A percentile compares a stretch with the other conserved stretches of the same genome.
These are phyloP conservation scores for Keiferia lycopersicella DNA, from an alignment of 2,888 invertebrate species.

Conservation along the genomic window DNA sequence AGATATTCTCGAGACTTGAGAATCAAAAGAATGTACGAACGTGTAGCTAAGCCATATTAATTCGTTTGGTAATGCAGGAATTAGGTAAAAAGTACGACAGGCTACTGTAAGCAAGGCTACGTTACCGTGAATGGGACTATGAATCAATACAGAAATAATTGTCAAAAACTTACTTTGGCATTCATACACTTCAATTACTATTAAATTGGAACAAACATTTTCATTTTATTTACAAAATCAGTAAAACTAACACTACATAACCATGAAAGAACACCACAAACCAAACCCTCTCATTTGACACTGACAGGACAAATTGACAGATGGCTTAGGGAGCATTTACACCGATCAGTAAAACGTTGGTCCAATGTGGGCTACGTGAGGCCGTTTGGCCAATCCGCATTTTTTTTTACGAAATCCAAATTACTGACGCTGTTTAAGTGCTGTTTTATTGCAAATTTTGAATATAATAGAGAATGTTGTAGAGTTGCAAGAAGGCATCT, in stretches of 20 bases:
- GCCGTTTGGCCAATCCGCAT: too few species aligned
- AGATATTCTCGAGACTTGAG: neutral
- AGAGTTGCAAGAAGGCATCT: too few species aligned
- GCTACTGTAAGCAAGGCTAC: neutral
- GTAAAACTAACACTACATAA: conserved; percentile 19
- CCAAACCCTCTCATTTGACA: conserved; percentile 14
- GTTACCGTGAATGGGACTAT: neutral
- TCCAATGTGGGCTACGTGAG: too few species aligned
- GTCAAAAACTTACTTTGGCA: conserved; percentile 11
- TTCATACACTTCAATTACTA: conserved; percentile 7
- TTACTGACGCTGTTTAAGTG: too few species aligned
- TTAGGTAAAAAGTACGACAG: neutral
- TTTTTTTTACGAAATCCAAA: too few species aligned
- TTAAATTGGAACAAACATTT: conserved; percentile 4
- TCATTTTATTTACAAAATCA: conserved; percentile 15
- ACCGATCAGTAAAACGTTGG: neutral
- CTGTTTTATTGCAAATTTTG: too few species aligned
- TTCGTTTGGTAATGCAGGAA: neutral
- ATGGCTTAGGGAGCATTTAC: neutral
- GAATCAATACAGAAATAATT: neutral
- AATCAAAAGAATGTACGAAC: neutral
- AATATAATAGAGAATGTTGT: too few species aligned
- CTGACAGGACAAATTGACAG: conserved; percentile 2
- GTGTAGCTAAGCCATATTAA: neutral
- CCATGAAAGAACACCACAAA: conserved; percentile 18